A percentile compares a stretch with the other conserved stretches of the same genome.
Conservation (phyloP, 1,140 invertebrate species). For the Aphidius gifuensis region DNA sequence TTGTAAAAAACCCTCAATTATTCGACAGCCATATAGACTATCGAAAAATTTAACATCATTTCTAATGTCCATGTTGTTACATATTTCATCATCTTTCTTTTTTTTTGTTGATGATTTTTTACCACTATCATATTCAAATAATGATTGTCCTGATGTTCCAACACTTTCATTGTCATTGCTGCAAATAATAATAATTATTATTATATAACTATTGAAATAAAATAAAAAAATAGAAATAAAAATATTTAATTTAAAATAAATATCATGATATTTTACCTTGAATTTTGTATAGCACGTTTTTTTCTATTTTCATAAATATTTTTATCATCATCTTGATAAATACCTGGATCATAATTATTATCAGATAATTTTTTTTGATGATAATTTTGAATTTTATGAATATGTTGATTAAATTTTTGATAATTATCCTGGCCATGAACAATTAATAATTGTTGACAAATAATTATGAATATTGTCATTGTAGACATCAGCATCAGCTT, state of each 20-base stretch:
- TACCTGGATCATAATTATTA: constrained; percentile 25
- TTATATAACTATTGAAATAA: too few species aligned
- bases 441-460: constrained; percentile 11
- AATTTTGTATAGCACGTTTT: constrained; percentile 21
- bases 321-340: constrained; percentile 3
- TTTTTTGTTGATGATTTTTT: too few species aligned
- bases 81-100: constrained; percentile 45
- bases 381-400: too few species aligned
- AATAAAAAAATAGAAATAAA: too few species aligned
- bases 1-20: constrained; percentile 69
- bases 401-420: too few species aligned
- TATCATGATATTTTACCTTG: constrained; percentile 12
- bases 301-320: constrained; percentile 8
- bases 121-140: too few species aligned
- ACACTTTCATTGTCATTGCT: too few species aligned
- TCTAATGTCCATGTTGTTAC: constrained; percentile 55
- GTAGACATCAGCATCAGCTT: constrained; percentile 28
- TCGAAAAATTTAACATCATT: constrained; percentile 54
- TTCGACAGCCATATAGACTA: constrained; percentile 57
- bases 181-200: too few species aligned
- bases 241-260: too few species aligned
- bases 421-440: constrained; percentile 18
- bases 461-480: constrained; percentile 24
- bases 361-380: too few species aligned
- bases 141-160: too few species aligned